Conservation (phyloP, 2,797 vertebrate genomes). For the Siniperca scherzeri region DNA sequence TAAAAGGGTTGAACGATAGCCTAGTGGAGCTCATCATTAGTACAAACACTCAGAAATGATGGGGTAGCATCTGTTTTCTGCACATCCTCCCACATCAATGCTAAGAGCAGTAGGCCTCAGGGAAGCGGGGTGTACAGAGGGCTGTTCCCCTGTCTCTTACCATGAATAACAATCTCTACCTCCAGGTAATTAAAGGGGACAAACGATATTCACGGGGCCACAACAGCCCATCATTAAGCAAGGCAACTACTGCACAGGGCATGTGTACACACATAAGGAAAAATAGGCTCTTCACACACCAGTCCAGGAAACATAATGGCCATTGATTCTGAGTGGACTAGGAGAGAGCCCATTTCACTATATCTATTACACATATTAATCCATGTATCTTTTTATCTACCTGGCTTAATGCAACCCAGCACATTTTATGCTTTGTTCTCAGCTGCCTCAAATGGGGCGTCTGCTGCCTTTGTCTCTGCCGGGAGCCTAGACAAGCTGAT, state of each 20-base stretch:
- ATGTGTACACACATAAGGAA: constrained; percentile 63
- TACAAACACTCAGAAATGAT: constrained; percentile 81
- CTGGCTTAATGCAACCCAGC: constrained; percentile 50
- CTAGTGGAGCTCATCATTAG: constrained; percentile 78
- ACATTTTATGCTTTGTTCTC: constrained; percentile 60
- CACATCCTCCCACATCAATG: constrained; percentile 80
- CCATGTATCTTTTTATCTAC: constrained; percentile 69
- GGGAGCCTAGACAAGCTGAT: constrained; percentile 43
- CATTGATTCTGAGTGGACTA: constrained; percentile 83
- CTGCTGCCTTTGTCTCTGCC: constrained; percentile 66
- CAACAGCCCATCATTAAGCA: constrained; percentile 81
- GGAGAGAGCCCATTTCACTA: constrained; percentile 73
- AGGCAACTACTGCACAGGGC: constrained; percentile 73
- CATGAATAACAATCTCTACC: constrained; percentile 83
- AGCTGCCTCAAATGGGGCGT: constrained; percentile 41
- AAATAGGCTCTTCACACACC: constrained; percentile 61
- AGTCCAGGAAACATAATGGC: constrained; percentile 74
- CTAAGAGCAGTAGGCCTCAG: constrained; percentile 71
- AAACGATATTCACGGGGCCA: constrained; percentile 75
- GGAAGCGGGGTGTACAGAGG: constrained; percentile 61
- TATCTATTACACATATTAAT: constrained; percentile 67
- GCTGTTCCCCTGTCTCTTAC: constrained; percentile 76
- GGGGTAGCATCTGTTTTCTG: constrained; percentile 82
- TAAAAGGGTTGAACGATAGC: constrained; percentile 74
- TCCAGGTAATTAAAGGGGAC: constrained; percentile 83